A percentile compares a stretch with the other conserved stretches of the same genome.
These are phyloP conservation scores for Neoitamus cyanurus DNA, from an alignment of 2,888 invertebrate genomes.

Conservation along the genomic window DNA sequence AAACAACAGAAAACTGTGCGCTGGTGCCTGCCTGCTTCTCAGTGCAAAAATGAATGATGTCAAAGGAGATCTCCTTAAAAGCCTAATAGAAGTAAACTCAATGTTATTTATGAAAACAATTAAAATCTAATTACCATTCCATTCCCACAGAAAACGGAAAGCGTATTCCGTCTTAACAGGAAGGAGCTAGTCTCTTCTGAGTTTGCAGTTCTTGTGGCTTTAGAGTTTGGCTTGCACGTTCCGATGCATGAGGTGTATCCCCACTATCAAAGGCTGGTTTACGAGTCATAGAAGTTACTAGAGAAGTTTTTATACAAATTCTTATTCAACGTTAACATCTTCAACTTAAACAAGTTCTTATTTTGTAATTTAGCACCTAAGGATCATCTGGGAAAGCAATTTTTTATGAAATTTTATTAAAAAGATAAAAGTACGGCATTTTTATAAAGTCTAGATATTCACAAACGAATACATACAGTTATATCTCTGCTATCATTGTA, in stretches of 20 bases:
- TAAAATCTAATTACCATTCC: background rate
- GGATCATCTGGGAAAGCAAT: slow-evolving; percentile 15
- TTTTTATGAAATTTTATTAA: slow-evolving; percentile 38
- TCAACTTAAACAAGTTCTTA: slow-evolving; percentile 21
- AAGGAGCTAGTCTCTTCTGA: slow-evolving; percentile 92
- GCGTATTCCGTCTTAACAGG: slow-evolving; percentile 87
- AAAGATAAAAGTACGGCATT: background rate
- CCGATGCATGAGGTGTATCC: slow-evolving; percentile 93
- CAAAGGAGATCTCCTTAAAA: slow-evolving; percentile 87
- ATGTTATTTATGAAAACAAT: background rate
- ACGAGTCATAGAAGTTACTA: slow-evolving; percentile 81
- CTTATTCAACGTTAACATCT: slow-evolving; percentile 22
- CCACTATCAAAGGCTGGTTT: slow-evolving; percentile 93
- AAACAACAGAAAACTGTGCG: slow-evolving; percentile 93
- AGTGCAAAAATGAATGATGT: slow-evolving; percentile 98
- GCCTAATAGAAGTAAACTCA: slow-evolving; percentile 82
- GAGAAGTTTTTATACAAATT: slow-evolving; percentile 20
- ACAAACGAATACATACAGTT: background rate
- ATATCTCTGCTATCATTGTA: background rate
- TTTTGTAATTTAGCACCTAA: slow-evolving; percentile 16
- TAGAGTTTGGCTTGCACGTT: slow-evolving; percentile 94
- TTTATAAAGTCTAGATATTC: slow-evolving; percentile 2
- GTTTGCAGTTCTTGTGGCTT: slow-evolving; percentile 92
- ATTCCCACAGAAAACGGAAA: slow-evolving; percentile 83
- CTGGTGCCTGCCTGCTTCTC: slow-evolving; percentile 92